Conservation (phyloP, 2,888 invertebrate species). For the Philaethria dido region DNA sequence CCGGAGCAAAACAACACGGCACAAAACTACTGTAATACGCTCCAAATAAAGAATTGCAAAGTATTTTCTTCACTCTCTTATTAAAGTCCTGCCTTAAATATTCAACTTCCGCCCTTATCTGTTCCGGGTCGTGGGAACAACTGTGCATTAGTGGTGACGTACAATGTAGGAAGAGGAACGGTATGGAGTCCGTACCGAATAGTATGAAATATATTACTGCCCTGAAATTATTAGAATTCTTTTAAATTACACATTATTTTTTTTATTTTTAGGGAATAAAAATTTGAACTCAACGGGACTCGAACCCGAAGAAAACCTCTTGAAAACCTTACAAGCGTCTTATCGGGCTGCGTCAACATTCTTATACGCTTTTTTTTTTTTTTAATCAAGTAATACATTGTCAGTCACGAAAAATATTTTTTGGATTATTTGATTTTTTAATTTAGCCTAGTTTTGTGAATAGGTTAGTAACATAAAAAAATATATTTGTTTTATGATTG, state of each 20-base stretch:
- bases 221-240: constrained; percentile 67
- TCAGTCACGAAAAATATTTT: no score
- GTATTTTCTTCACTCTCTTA: constrained; percentile 92
- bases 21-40: constrained; percentile 95
- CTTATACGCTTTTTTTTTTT: no score
- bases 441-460: no score
- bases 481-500: background rate
- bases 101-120: constrained; percentile 93
- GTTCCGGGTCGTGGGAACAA: constrained; percentile 88
- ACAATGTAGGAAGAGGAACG: constrained; percentile 87
- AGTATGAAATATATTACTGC: constrained; percentile 90
- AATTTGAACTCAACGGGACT: no score
- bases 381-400: no score
- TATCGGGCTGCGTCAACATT: no score
- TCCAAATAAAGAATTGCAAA: constrained; percentile 92
- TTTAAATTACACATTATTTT: no score
- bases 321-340: no score
- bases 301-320: no score
- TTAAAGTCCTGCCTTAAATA: constrained; percentile 94
- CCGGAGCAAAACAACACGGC: constrained; percentile 95
- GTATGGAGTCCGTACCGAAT: constrained; percentile 90
- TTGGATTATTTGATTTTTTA: no score
- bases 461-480: no score
- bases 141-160: constrained; percentile 88
- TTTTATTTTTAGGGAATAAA: no score